Percentiles rank a stretch among this genome's conserved stretches.
These are phyloP conservation scores for Dasysyrphus albostriatus DNA, from an alignment of 2,888 invertebrate species.

Conservation along the genomic window DNA sequence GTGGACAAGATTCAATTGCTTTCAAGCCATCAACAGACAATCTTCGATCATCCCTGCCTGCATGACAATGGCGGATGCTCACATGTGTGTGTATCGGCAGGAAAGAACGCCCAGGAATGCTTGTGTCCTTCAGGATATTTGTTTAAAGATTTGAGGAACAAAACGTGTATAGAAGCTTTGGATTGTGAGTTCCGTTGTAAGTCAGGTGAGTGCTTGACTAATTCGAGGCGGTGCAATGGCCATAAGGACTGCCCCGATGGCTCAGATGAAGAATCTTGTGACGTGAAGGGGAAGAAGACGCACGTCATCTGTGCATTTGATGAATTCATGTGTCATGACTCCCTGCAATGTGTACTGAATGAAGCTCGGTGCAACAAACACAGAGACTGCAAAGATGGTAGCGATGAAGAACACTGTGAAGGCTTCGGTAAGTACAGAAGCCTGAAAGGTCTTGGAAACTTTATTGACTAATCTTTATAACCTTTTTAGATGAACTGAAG, in stretches of 20 bases:
- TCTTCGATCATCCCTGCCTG: slow-evolving; percentile 86
- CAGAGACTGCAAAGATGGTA: slow-evolving; percentile 85
- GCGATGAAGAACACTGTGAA: slow-evolving; percentile 86
- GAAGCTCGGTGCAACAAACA: slow-evolving; percentile 84
- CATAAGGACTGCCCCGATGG: slow-evolving; percentile 86
- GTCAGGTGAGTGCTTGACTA: slow-evolving; percentile 86
- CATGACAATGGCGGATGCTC: slow-evolving; percentile 88
- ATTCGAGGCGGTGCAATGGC: slow-evolving; percentile 85
- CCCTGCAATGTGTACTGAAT: slow-evolving; percentile 84
- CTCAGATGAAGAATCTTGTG: slow-evolving; percentile 85
- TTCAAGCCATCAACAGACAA: slow-evolving; percentile 71
- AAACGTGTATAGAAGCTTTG: slow-evolving; percentile 85
- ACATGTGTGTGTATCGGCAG: slow-evolving; percentile 88
- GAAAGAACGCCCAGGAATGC: slow-evolving; percentile 82
- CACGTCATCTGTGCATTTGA: slow-evolving; percentile 82
- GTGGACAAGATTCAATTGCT: slow-evolving; percentile 79
- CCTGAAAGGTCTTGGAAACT: not conserved
- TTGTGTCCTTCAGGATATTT: slow-evolving; percentile 89
- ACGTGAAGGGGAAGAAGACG: slow-evolving; percentile 80
- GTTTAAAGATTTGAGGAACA: slow-evolving; percentile 84
- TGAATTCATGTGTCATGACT: slow-evolving; percentile 85
- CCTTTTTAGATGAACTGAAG: slow-evolving; percentile 77
- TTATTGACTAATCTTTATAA: slow-evolving; percentile 1
- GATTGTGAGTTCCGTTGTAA: slow-evolving; percentile 85
- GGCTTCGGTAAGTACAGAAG: slow-evolving; percentile 79